phyloP scores from a whole-genome alignment of 2,797 vertebrate species.

The Pseudopleuronectes americanus region DNA sequence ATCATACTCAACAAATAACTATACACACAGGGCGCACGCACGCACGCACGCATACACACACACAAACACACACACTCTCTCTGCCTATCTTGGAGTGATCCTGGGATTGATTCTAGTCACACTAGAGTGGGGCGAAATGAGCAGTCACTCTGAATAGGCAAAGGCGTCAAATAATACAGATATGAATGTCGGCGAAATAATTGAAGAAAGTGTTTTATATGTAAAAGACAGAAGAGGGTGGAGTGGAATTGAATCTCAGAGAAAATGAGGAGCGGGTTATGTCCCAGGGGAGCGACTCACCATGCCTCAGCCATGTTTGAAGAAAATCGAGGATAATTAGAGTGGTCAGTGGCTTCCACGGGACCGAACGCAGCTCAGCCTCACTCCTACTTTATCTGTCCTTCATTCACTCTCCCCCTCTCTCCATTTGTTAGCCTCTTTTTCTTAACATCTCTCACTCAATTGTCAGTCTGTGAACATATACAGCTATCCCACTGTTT shows the following conservation, averaged over 20 bases:
- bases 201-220: slow-evolving; percentile 87
- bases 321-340: slow-evolving; percentile 84
- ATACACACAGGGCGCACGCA: slow-evolving; percentile 23
- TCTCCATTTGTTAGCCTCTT: slow-evolving; percentile 40
- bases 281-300: slow-evolving; percentile 71
- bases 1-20: slow-evolving; percentile 65
- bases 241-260: slow-evolving; percentile 82
- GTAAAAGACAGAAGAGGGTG: slow-evolving; percentile 81
- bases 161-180: slow-evolving; percentile 80
- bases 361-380: slow-evolving; percentile 53
- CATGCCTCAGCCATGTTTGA: slow-evolving; percentile 80
- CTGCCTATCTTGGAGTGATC: slow-evolving; percentile 65
- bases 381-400: slow-evolving; percentile 52
- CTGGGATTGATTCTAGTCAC: slow-evolving; percentile 79
- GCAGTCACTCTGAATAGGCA: slow-evolving; percentile 78
- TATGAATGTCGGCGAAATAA: slow-evolving; percentile 82
- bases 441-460: slow-evolving; percentile 41
- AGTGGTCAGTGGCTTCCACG: slow-evolving; percentile 77
- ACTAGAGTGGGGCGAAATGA: slow-evolving; percentile 71
- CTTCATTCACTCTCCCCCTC: slow-evolving; percentile 40
- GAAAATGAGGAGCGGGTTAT: slow-evolving; percentile 75
- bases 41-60: slow-evolving; percentile 23
- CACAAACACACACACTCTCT: not conserved
- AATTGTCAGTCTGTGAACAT: slow-evolving; percentile 50
- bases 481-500: slow-evolving; percentile 12